phyloP scores from a whole-genome alignment of 2,888 invertebrate genomes.

The Hypomecis punctinalis region DNA sequence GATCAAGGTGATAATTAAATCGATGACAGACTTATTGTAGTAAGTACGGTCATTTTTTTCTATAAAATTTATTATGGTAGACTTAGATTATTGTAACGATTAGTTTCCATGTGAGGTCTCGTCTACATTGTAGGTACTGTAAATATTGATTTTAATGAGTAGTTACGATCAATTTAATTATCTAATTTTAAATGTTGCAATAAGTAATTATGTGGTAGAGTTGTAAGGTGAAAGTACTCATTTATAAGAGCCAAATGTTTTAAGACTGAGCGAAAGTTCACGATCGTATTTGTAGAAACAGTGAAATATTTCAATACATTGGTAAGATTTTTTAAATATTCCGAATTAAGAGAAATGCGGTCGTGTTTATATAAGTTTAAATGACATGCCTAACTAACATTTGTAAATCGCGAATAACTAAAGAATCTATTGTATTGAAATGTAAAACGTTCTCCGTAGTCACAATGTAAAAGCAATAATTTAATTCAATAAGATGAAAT shows the following conservation, averaged over 20 bases:
- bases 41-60: conserved; percentile 63
- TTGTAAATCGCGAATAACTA: conserved; percentile 22
- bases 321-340: conserved; percentile 1
- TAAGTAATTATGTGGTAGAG: conserved; percentile 51
- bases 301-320: conserved; percentile 23
- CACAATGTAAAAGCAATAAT: conserved; percentile 30
- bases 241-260: conserved; percentile 81
- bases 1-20: conserved; percentile 73
- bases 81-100: conserved; percentile 51
- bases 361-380: conserved; percentile 8
- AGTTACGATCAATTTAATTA: conserved; percentile 44
- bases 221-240: conserved; percentile 62
- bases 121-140: conserved; percentile 49
- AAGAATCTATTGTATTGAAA: conserved; percentile 29
- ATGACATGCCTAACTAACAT: conserved; percentile 13
- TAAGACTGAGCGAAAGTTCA: conserved; percentile 81
- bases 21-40: conserved; percentile 60
- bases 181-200: conserved; percentile 41
- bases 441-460: conserved; percentile 21
- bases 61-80: conserved; percentile 57
- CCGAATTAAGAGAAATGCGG: neutral
- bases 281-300: conserved; percentile 48
- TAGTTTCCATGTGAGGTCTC: conserved; percentile 55
- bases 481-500: neutral
- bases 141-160: conserved; percentile 56